Base-by-base conservation (phyloP, 2,888 invertebrate genomes). In the Noctuana brunneofusca region DNA sequence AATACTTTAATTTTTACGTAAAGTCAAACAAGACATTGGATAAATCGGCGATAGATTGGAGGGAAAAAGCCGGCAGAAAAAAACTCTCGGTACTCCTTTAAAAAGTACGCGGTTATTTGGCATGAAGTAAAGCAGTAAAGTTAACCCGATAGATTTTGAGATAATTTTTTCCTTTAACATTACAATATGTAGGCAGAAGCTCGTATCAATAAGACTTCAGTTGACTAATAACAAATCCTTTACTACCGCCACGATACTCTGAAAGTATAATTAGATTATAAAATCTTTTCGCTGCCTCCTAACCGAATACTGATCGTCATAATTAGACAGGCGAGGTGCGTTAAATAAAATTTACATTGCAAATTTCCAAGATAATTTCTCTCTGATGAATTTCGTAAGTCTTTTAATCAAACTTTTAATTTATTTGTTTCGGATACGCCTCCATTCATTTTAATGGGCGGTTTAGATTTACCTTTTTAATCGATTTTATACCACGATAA, bases 271-370 rank as follows among this genome's bases (percentile, higher is more conserved):
- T 67, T 65, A 58, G 63, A 65, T 66, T 68, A 69, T 67, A 72
- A 74, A 73, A 78, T 75, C 70, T 72, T 66, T 71, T 68, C 55
- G 64, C 65, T 64, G 65, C 66, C 68, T 38, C 65, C 66, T 69
- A 75, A 73, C 72, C 68, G 68, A 75, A 76, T 73, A 70, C 72
- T 74, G 75, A 64, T 74, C 72, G 70, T 75, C 72, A 74, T 81
- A 81, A 84, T 82, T 74, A 76, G 75, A 74, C 72, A 69, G 75
- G 70, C 76, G 76, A 81, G 79, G 76, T 80, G 79, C 78, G 79
- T 78, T 74, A 76, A 81, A 81, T 81, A 78, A 80, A 80, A 84
- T 86, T 85, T 80, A 76, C 81, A 83, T 83, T 86, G 78, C 83
- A 84, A 85, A 84, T 86, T 79, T 74, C 74, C 73, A 77, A 81